Evolutionary conservation across 2,113 vertebrate genomes (phyloP).

Genomic region (Paramormyrops kingsleyae): DNA sequence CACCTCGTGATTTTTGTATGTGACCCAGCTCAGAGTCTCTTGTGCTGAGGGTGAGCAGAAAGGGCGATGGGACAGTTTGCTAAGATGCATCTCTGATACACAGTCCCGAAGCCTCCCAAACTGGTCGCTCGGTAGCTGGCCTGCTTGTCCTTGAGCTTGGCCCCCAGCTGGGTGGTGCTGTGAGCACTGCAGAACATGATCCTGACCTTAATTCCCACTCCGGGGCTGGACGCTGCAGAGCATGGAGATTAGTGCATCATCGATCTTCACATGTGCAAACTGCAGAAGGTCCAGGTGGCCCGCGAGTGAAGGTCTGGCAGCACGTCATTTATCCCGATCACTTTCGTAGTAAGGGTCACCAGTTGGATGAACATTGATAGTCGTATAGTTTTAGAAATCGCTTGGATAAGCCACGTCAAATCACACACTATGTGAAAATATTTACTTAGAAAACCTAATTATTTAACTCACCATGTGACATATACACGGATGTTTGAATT

Average conservation of each 20-base stretch:
- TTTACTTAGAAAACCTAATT: conserved; percentile 5
- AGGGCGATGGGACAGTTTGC: too few relatives aligned
- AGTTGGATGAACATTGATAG: background rate
- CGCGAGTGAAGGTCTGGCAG: background rate
- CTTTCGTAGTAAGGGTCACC: too few relatives aligned
- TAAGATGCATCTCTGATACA: too few relatives aligned
- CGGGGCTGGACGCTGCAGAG: background rate
- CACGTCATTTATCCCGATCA: background rate
- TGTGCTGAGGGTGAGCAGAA: too few relatives aligned
- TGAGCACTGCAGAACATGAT: background rate
- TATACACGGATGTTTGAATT: conserved; percentile 10
- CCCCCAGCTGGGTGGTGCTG: background rate
- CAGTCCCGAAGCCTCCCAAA: background rate
- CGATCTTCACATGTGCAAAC: background rate
- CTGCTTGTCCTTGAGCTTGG: background rate
- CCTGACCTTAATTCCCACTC: background rate
- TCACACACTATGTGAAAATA: conserved; percentile 2
- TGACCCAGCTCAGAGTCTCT: too few relatives aligned
- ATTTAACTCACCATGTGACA: background rate
- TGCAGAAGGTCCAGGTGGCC: background rate
- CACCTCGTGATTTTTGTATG: conserved; percentile 1
- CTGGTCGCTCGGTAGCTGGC: background rate
- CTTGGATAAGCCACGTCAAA: background rate
- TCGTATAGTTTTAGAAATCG: background rate
- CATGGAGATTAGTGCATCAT: background rate